Evolutionary conservation across 2,888 invertebrate genomes (phyloP).

Genomic region (Odontothrips loti): DNA sequence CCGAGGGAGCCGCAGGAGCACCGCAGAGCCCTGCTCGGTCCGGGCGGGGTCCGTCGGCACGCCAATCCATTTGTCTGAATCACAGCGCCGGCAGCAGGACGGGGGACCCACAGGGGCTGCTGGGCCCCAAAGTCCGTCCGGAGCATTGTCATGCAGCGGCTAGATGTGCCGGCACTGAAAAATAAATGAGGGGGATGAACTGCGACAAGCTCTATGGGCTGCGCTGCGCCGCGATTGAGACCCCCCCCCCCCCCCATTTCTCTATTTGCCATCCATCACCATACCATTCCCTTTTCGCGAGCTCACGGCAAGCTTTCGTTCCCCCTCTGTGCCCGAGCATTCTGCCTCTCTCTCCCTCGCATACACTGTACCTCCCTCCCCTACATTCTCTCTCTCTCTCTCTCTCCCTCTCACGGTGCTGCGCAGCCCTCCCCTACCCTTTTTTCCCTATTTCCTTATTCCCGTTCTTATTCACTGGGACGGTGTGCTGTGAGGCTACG

Average conservation of each 20-base stretch:
- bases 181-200: constrained; percentile 22
- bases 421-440: not conserved
- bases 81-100: not conserved
- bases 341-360: not conserved
- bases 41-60: not conserved
- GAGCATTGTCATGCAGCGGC: not conserved
- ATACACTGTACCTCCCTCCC: no score
- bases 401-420: not conserved
- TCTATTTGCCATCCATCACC: constrained; percentile 17
- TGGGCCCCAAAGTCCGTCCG: not conserved
- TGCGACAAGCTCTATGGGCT: not conserved
- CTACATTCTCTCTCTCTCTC: not conserved
- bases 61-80: not conserved
- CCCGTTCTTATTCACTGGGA: not conserved
- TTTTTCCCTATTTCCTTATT: not conserved
- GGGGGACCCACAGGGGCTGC: not conserved
- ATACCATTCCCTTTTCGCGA: not conserved
- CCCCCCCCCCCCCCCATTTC: not conserved
- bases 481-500: not conserved
- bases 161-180: not conserved
- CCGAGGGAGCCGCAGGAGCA: not conserved
- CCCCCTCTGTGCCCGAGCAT: not conserved
- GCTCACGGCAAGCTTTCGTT: not conserved
- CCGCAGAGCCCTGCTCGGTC: no score
- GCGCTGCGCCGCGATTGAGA: not conserved